These are phyloP conservation scores for Gymnothorax reevesii DNA, from an alignment of 2,797 vertebrate genomes.

Conservation along the genomic window DNA sequence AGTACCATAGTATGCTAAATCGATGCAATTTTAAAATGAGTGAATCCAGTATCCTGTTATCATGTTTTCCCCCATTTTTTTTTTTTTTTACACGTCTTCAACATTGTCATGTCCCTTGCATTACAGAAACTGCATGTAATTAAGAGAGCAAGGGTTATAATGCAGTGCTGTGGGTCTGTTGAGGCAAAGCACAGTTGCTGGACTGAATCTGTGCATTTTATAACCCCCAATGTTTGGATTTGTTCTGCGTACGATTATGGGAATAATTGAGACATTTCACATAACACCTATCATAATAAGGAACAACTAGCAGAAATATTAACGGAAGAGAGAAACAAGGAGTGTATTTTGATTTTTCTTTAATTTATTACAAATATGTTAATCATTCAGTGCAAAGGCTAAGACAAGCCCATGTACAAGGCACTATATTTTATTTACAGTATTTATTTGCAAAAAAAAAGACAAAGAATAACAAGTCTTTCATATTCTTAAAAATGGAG, in stretches of 20 bases:
- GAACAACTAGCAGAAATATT: not conserved
- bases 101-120: not conserved
- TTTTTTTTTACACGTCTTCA: not conserved
- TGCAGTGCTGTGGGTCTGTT: not conserved
- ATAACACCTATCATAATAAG: not conserved
- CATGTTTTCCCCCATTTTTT: not conserved
- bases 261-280: not conserved
- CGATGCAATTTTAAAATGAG: not conserved
- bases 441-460: not conserved
- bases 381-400: conserved; percentile 12
- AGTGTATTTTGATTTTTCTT: not conserved
- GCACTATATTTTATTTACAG: not conserved
- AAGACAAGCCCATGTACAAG: not conserved
- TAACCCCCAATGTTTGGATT: not conserved
- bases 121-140: not conserved
- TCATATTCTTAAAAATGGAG: not conserved
- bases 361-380: conserved; percentile 13
- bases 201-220: not conserved
- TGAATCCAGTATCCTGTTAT: not conserved
- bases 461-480: not conserved
- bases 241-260: not conserved
- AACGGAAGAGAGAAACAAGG: not conserved
- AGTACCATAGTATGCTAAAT: not conserved
- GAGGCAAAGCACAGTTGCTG: not conserved
- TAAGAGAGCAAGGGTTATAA: not conserved